A percentile compares a stretch with the other conserved stretches of the same genome.
phyloP scores from a whole-genome alignment of 2,888 invertebrate genomes.

The Zaprionus lineosus region DNA sequence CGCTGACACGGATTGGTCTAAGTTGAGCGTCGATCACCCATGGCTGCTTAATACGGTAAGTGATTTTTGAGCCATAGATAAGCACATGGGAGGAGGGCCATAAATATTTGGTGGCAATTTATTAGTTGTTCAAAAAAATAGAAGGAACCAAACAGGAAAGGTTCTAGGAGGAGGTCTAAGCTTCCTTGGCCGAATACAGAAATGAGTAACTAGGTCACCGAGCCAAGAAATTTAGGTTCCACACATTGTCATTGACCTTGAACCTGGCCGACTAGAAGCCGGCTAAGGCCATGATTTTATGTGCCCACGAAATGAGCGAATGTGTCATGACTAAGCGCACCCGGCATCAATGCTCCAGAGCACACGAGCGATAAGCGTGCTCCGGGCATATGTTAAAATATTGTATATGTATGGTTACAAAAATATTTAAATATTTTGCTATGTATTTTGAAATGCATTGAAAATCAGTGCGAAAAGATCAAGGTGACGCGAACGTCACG shows the following conservation, averaged over 20 bases:
- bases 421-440: too few relatives aligned
- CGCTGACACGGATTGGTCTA: conserved; percentile 89
- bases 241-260: conserved; percentile 43
- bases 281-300: conserved; percentile 49
- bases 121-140: too few relatives aligned
- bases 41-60: conserved; percentile 92
- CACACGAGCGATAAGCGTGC: conserved; percentile 57
- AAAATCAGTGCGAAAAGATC: conserved; percentile 9
- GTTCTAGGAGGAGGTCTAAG: too few relatives aligned
- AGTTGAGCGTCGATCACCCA: conserved; percentile 89
- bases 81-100: too few relatives aligned
- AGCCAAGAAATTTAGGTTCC: conserved; percentile 17
- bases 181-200: too few relatives aligned
- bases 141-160: neutral
- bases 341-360: conserved; percentile 26
- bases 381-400: conserved; percentile 24
- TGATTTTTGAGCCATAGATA: too few relatives aligned
- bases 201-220: conserved; percentile 33
- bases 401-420: too few relatives aligned
- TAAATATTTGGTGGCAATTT: too few relatives aligned
- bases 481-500: conserved; percentile 7
- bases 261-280: conserved; percentile 30
- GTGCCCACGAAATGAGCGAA: conserved; percentile 51
- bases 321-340: conserved; percentile 53
- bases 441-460: too few relatives aligned